Percentiles rank a stretch among this genome's conserved stretches.
Evolutionary conservation across 2,113 vertebrate genomes (phyloP).

Genomic region (Plotosus lineatus): DNA sequence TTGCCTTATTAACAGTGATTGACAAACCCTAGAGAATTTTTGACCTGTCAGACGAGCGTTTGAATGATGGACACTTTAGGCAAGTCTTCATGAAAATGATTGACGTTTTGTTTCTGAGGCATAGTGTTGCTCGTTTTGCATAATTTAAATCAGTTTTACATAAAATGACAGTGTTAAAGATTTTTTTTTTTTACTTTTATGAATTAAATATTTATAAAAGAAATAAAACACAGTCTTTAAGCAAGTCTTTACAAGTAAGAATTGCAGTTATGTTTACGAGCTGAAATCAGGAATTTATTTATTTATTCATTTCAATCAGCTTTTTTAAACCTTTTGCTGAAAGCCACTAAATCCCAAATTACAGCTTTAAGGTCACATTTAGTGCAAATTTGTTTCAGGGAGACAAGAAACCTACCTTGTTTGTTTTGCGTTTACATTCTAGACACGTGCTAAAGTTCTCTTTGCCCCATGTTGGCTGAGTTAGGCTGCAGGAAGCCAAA

Average conservation of each 20-base stretch:
- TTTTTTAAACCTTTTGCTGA: background rate
- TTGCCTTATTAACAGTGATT: conserved; percentile 12
- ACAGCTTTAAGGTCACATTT: background rate
- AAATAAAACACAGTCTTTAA: background rate
- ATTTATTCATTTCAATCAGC: background rate
- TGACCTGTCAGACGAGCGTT: background rate
- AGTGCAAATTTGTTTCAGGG: background rate
- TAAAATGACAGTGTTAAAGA: no score
- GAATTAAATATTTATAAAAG: no score
- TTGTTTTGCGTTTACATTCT: background rate
- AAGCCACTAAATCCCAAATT: background rate
- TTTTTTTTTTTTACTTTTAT: background rate
- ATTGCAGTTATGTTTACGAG: background rate
- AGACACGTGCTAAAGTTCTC: background rate
- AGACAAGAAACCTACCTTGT: background rate
- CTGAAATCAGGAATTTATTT: background rate
- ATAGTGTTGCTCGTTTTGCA: no score
- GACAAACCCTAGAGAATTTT: background rate
- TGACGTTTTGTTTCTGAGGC: no score
- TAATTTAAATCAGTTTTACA: no score
- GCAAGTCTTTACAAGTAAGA: no score
- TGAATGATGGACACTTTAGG: background rate
- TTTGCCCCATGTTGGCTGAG: no score
- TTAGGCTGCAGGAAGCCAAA: no score
- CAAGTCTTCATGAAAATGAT: no score